Evolutionary conservation across 2,888 invertebrate species (phyloP).

Genomic region (Rosalia funebris): DNA sequence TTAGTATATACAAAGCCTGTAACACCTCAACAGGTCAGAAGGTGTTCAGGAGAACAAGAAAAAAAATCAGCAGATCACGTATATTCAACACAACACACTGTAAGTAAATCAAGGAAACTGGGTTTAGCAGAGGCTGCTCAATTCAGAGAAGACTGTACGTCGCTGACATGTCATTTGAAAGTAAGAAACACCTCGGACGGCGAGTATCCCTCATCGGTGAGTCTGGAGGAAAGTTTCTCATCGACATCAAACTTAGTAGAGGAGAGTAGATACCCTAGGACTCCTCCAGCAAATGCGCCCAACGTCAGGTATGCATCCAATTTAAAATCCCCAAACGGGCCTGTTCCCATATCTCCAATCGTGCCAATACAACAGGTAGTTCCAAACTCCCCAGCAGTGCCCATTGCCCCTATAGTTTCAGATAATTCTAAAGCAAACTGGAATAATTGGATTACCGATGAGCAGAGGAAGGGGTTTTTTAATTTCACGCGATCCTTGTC

Average conservation of each 20-base stretch:
- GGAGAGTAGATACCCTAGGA: too few species aligned
- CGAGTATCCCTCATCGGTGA: not conserved
- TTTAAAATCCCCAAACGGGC: not conserved
- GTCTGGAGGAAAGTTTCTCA: too few species aligned
- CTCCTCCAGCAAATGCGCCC: not conserved
- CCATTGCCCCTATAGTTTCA: not conserved
- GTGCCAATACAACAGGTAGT: not conserved
- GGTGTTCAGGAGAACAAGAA: not conserved
- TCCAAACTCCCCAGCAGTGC: constrained; percentile 1
- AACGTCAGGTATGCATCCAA: too few species aligned
- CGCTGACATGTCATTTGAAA: not conserved
- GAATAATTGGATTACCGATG: constrained; percentile 30
- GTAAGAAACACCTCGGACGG: not conserved
- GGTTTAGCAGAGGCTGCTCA: not conserved
- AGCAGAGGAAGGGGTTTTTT: constrained; percentile 24
- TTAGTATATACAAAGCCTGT: constrained; percentile 8
- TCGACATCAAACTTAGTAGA: too few species aligned
- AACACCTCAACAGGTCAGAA: not conserved
- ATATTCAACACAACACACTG: not conserved
- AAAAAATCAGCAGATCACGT: not conserved
- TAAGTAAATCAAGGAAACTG: not conserved
- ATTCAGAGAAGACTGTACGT: not conserved
- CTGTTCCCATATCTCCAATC: not conserved
- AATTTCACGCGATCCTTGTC: constrained; percentile 3
- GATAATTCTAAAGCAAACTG: constrained; percentile 15